Evolutionary conservation across 2,797 vertebrate genomes (phyloP).

Genomic region (Streptopelia turtur): DNA sequence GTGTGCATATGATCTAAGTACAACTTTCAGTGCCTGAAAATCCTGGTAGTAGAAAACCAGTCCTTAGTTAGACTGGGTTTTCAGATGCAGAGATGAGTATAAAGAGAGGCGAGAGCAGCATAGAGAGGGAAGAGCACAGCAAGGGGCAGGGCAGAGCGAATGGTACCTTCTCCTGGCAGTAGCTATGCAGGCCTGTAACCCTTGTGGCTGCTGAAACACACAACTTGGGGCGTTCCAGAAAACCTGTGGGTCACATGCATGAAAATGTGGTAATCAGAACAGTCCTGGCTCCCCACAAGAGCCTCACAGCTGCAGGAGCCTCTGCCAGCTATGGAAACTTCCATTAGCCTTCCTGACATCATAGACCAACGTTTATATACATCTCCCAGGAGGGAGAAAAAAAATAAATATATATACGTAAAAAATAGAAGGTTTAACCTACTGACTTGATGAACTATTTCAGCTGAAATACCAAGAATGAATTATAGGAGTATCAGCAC

Average conservation of each 20-base stretch:
- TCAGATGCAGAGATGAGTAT: background rate
- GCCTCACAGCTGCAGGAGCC: slow-evolving; percentile 35
- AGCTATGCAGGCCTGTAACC: background rate
- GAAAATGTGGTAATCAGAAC: slow-evolving; percentile 26
- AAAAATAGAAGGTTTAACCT: slow-evolving; percentile 8
- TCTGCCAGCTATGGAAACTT: slow-evolving; percentile 48
- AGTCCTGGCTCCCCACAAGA: background rate
- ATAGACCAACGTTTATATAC: slow-evolving; percentile 21
- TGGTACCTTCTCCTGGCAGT: background rate
- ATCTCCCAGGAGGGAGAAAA: background rate
- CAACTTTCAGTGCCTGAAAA: background rate
- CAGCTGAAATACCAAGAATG: slow-evolving; percentile 32
- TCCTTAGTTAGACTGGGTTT: background rate
- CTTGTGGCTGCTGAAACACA: background rate
- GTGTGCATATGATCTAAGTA: background rate
- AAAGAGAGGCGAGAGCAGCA: background rate
- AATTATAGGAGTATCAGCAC: background rate
- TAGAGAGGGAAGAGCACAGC: background rate
- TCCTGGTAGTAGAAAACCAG: background rate
- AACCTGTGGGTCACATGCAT: background rate
- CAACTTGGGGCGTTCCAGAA: background rate
- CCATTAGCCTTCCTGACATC: slow-evolving; percentile 5
- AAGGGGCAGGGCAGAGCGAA: background rate
- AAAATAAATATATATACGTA: background rate
- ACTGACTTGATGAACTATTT: slow-evolving; percentile 32